phyloP scores from a whole-genome alignment of 2,113 vertebrate genomes.

The Anarhynchus alexandrinus region DNA sequence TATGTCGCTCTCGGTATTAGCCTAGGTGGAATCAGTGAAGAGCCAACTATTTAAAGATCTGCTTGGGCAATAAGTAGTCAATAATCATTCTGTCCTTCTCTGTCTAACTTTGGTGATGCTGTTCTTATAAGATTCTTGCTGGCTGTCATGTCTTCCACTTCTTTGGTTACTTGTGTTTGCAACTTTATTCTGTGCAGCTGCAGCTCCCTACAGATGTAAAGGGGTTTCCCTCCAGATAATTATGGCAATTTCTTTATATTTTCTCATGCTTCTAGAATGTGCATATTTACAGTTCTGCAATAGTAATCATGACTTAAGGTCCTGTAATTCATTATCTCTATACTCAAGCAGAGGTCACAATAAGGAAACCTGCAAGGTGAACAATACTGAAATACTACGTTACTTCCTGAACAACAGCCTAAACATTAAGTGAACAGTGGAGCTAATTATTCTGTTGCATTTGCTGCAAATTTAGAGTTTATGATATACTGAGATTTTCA shows the following conservation, averaged over 20 bases:
- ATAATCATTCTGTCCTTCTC: background rate
- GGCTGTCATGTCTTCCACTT: background rate
- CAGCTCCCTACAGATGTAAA: background rate
- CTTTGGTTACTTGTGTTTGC: background rate
- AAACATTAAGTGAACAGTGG: background rate
- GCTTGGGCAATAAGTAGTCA: background rate
- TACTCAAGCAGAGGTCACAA: background rate
- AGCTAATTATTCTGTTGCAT: background rate
- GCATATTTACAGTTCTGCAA: background rate
- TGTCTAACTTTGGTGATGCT: background rate
- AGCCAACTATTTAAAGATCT: background rate
- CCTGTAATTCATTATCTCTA: background rate
- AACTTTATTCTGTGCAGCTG: background rate
- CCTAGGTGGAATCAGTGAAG: background rate
- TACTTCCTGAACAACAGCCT: background rate
- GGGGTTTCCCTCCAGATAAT: background rate
- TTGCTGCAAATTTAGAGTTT: background rate
- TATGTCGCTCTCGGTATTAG: background rate
- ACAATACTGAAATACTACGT: background rate
- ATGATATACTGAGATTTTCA: background rate
- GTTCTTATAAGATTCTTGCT: background rate
- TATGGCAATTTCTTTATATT: background rate
- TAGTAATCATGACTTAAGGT: background rate
- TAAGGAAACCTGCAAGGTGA: background rate
- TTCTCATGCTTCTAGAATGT: background rate